phyloP scores from a whole-genome alignment of 2,888 invertebrate genomes.

The Meliscaeva auricollis region DNA sequence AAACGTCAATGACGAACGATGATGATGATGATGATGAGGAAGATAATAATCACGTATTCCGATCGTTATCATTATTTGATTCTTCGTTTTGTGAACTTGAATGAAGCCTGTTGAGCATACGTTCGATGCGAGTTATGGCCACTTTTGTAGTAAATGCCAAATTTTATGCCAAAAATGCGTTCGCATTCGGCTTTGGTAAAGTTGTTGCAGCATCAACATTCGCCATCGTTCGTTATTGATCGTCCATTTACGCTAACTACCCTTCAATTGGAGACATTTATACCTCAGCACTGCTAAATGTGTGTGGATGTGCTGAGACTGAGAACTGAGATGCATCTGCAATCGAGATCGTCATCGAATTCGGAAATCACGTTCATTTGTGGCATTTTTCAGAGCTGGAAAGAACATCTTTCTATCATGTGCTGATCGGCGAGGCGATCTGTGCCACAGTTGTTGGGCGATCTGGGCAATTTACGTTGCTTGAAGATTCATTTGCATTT shows the following conservation, averaged over 20 bases:
- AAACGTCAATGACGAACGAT: conserved; percentile 27
- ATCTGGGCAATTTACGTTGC: conserved; percentile 67
- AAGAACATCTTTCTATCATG: conserved; percentile 51
- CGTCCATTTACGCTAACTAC: conserved; percentile 75
- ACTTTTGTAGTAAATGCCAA: conserved; percentile 12
- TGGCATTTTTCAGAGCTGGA: conserved; percentile 51
- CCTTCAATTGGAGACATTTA: conserved; percentile 73
- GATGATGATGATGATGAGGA: conserved; percentile 43
- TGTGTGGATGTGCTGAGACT: conserved; percentile 25
- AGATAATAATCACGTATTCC: conserved; percentile 57
- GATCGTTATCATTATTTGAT: conserved; percentile 75
- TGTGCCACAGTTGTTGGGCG: conserved; percentile 53
- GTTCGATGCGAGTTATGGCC: conserved; percentile 61
- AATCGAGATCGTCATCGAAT: conserved; percentile 70
- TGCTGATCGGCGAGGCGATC: conserved; percentile 37
- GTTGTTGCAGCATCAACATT: conserved; percentile 34
- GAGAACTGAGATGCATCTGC: conserved; percentile 52
- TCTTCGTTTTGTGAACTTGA: conserved; percentile 48
- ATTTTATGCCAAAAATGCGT: conserved; percentile 66
- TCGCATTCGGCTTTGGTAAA: not conserved
- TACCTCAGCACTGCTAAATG: conserved; percentile 37
- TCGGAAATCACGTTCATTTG: conserved; percentile 74
- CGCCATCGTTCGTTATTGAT: conserved; percentile 65
- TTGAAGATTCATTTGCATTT: conserved; percentile 70
- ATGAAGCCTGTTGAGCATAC: conserved; percentile 47